Evolutionary conservation across 2,888 invertebrate genomes (phyloP).

Genomic region (Adelognathus sp.): DNA sequence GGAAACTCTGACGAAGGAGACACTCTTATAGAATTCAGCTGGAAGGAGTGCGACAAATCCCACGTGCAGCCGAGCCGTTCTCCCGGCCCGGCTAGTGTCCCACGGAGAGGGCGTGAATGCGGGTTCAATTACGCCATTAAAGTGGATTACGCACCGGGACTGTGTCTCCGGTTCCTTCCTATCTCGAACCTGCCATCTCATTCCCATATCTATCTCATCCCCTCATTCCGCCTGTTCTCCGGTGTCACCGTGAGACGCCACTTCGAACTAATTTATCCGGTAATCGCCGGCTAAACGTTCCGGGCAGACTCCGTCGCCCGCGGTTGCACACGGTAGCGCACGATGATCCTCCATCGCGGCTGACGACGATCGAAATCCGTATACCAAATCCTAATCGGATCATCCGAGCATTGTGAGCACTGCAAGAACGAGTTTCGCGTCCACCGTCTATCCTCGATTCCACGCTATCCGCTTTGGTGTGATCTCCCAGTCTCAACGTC

Average conservation of each 20-base stretch:
- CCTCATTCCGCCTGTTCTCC: neutral
- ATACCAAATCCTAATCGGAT: constrained; percentile 71
- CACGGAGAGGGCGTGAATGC: constrained; percentile 26
- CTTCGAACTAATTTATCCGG: constrained; percentile 65
- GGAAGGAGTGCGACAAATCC: constrained; percentile 9
- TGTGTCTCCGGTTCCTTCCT: constrained; percentile 24
- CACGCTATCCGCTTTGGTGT: neutral
- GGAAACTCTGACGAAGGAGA: no score
- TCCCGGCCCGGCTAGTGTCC: constrained; percentile 6
- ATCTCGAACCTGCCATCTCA: neutral
- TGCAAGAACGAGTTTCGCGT: neutral
- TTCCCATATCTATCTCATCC: neutral
- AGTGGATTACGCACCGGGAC: constrained; percentile 31
- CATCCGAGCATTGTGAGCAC: constrained; percentile 52
- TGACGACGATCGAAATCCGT: constrained; percentile 63
- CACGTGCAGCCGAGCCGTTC: constrained; percentile 25
- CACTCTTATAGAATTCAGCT: neutral
- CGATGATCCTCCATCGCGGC: neutral
- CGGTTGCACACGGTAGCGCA: constrained; percentile 13
- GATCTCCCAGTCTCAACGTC: constrained; percentile 5
- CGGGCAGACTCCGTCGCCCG: constrained; percentile 5
- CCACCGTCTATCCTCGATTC: constrained; percentile 1
- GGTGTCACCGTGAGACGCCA: constrained; percentile 25
- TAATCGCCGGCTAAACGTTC: constrained; percentile 66
- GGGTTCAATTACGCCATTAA: constrained; percentile 51